phyloP scores from a whole-genome alignment of 2,888 invertebrate species.

The Leptinotarsa haldemani region DNA sequence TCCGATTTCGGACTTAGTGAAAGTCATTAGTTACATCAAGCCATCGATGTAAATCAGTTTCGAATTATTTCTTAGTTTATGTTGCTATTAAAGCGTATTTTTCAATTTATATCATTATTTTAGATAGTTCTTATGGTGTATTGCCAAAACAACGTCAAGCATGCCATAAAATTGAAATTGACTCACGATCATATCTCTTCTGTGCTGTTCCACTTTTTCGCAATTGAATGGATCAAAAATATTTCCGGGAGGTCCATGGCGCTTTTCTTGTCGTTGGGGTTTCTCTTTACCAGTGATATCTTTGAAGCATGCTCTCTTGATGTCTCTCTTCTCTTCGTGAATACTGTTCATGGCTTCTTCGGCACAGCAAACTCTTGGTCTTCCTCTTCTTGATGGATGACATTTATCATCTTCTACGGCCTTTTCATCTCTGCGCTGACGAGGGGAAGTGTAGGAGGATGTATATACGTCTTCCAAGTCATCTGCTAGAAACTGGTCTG shows the following conservation, averaged over 20 bases:
- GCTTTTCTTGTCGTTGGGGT: slow-evolving; percentile 39
- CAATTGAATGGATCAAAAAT: slow-evolving; percentile 61
- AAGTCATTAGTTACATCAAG: too few species aligned
- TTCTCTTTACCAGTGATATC: slow-evolving; percentile 56
- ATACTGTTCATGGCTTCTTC: slow-evolving; percentile 55
- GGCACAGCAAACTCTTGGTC: slow-evolving; percentile 58
- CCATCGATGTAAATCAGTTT: too few species aligned
- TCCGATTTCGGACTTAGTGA: too few species aligned
- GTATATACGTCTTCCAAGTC: slow-evolving; percentile 56
- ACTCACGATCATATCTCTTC: slow-evolving; percentile 60
- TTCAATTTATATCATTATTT: too few species aligned
- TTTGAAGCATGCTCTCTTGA: slow-evolving; percentile 59
- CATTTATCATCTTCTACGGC: slow-evolving; percentile 56
- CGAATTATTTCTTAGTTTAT: too few species aligned
- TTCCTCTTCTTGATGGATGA: slow-evolving; percentile 45
- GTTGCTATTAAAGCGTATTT: too few species aligned
- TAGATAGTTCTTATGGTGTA: too few species aligned
- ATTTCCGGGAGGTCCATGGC: slow-evolving; percentile 27
- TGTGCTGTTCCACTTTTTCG: slow-evolving; percentile 58
- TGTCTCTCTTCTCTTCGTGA: slow-evolving; percentile 55
- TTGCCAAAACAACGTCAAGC: too few species aligned
- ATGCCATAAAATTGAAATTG: neutral
- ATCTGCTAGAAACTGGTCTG: slow-evolving; percentile 58
- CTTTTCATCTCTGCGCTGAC: slow-evolving; percentile 57
- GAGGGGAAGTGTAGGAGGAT: slow-evolving; percentile 35